Evolutionary conservation across 2,113 vertebrate genomes (phyloP).

Genomic region (Oostethus manadensis): DNA sequence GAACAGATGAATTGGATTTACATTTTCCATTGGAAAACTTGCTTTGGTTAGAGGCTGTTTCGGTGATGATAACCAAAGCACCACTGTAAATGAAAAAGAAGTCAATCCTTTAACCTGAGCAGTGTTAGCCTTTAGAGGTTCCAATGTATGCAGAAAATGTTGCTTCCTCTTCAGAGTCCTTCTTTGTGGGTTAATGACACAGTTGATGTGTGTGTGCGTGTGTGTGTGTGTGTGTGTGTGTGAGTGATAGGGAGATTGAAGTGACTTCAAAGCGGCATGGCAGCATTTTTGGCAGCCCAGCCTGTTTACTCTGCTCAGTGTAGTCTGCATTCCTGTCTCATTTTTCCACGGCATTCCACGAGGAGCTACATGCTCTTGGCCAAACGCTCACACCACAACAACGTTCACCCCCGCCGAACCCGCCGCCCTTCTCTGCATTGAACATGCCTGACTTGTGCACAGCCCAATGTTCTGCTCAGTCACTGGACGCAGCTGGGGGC

Average conservation of each 20-base stretch:
- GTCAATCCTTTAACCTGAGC: no score
- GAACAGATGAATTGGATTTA: no score
- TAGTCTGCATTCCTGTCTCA: constrained; percentile 76
- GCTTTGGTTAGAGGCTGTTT: no score
- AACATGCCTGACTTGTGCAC: constrained; percentile 31
- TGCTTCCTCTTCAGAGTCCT: no score
- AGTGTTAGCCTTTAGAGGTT: no score
- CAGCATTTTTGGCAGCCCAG: constrained; percentile 61
- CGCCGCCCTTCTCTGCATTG: constrained; percentile 16
- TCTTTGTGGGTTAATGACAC: no score
- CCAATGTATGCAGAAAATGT: no score
- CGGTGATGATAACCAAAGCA: no score
- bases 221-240: constrained; percentile 23
- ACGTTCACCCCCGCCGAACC: constrained; percentile 30
- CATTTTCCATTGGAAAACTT: no score
- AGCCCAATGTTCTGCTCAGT: constrained; percentile 31
- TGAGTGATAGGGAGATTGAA: constrained; percentile 37
- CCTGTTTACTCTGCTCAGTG: constrained; percentile 75
- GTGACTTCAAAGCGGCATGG: constrained; percentile 69
- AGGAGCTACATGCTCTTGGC: constrained; percentile 65
- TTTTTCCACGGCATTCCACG: constrained; percentile 74
- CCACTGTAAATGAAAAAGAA: no score
- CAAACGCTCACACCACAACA: constrained; percentile 47
- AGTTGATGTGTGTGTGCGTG: constrained; percentile 28
- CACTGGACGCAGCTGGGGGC: constrained; percentile 17